phyloP scores from a whole-genome alignment of 2,113 vertebrate genomes.

The Rafetus swinhoei region DNA sequence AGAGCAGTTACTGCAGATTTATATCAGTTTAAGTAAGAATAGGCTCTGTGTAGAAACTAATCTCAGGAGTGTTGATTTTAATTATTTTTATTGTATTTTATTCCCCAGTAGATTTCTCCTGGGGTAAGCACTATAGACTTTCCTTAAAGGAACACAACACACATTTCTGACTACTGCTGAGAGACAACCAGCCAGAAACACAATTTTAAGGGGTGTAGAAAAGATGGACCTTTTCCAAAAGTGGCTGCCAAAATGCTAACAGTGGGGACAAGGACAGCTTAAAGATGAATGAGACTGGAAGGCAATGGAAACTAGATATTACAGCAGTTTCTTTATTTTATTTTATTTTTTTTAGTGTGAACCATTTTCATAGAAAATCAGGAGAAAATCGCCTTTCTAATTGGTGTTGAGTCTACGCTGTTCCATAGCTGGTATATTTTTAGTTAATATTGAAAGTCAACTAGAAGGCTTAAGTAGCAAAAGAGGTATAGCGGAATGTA shows the following conservation, averaged over 20 bases:
- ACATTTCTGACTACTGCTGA: background rate
- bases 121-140: background rate
- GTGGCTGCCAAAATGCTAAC: background rate
- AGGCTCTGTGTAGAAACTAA: background rate
- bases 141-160: background rate
- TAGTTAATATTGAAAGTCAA: background rate
- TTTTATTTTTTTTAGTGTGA: background rate
- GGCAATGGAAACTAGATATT: background rate
- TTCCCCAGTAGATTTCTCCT: background rate
- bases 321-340: too few relatives aligned
- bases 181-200: background rate
- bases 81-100: background rate
- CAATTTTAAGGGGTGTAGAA: background rate
- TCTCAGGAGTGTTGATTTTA: background rate
- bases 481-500: background rate
- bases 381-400: background rate
- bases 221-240: background rate
- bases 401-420: background rate
- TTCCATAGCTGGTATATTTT: background rate
- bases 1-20: background rate
- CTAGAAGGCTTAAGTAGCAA: background rate
- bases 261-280: background rate
- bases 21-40: background rate
- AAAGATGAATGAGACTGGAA: background rate
- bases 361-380: background rate